These are phyloP conservation scores for Lasioglossum marginatum DNA, from an alignment of 2,888 invertebrate species.

Conservation along the genomic window DNA sequence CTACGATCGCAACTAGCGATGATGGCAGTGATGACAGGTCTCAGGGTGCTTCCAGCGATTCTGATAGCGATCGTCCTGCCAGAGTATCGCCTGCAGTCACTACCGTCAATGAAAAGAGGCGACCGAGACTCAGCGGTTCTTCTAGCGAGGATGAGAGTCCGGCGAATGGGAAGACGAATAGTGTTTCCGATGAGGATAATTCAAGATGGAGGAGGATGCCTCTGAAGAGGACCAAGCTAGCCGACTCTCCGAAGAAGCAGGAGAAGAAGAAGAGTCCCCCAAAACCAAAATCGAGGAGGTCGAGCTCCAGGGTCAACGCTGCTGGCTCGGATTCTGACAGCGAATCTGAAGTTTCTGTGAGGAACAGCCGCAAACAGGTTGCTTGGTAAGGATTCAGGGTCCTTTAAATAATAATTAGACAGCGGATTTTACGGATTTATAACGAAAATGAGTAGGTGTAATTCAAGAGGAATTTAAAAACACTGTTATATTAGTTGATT, in stretches of 20 bases:
- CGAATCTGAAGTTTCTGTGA: slow-evolving; percentile 77
- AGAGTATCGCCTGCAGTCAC: slow-evolving; percentile 63
- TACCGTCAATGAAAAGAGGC: slow-evolving; percentile 66
- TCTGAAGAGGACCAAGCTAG: slow-evolving; percentile 76
- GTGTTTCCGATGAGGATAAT: slow-evolving; percentile 77
- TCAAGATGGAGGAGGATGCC: slow-evolving; percentile 76
- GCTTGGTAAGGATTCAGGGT: slow-evolving; percentile 64
- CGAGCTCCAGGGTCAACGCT: slow-evolving; percentile 76
- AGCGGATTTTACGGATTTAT: no score
- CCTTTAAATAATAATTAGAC: background rate
- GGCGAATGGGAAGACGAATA: slow-evolving; percentile 65
- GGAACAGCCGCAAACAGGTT: slow-evolving; percentile 77
- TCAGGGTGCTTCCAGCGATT: slow-evolving; percentile 80
- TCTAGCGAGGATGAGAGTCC: slow-evolving; percentile 79
- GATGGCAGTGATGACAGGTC: slow-evolving; percentile 81
- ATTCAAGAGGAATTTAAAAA: no score
- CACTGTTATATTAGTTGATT: no score
- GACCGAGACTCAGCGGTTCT: slow-evolving; percentile 72
- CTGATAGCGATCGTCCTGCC: slow-evolving; percentile 78
- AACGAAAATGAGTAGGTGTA: no score
- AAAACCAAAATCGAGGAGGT: slow-evolving; percentile 83
- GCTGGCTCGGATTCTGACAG: slow-evolving; percentile 81
- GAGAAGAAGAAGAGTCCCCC: slow-evolving; percentile 80
- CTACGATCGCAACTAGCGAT: slow-evolving; percentile 82
- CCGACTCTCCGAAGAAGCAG: slow-evolving; percentile 78